These are phyloP conservation scores for Lasioglossum villosulum DNA, from an alignment of 2,888 invertebrate species.

Conservation along the genomic window DNA sequence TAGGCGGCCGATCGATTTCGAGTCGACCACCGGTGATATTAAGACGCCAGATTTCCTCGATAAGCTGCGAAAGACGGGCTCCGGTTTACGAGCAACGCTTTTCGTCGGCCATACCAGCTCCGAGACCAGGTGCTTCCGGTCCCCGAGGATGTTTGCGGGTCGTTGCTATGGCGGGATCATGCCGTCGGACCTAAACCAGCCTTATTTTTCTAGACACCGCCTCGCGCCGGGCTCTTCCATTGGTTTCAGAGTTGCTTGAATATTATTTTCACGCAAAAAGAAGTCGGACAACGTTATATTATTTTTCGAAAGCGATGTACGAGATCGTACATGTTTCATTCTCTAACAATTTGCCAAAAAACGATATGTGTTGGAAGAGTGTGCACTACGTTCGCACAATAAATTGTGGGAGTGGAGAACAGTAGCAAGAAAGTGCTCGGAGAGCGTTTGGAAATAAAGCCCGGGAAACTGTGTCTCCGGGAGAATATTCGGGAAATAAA, in stretches of 20 bases:
- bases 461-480: not conserved
- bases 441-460: not conserved
- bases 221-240: not conserved
- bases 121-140: not conserved
- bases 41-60: not conserved
- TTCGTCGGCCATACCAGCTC: not conserved
- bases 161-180: not conserved
- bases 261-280: not conserved
- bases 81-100: not conserved
- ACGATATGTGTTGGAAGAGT: not conserved
- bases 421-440: not conserved
- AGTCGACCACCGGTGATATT: not conserved
- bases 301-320: too few relatives aligned
- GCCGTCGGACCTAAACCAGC: not conserved
- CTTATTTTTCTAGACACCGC: not conserved
- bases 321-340: not conserved
- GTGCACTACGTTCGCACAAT: not conserved
- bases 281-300: not conserved
- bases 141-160: not conserved
- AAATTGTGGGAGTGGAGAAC: not conserved
- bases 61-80: constrained; percentile 4
- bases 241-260: not conserved
- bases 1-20: constrained; percentile 10
- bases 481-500: not conserved
- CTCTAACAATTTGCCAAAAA: not conserved